These are phyloP conservation scores for Frankliniella fusca DNA, from an alignment of 2,888 invertebrate species.

Conservation along the genomic window DNA sequence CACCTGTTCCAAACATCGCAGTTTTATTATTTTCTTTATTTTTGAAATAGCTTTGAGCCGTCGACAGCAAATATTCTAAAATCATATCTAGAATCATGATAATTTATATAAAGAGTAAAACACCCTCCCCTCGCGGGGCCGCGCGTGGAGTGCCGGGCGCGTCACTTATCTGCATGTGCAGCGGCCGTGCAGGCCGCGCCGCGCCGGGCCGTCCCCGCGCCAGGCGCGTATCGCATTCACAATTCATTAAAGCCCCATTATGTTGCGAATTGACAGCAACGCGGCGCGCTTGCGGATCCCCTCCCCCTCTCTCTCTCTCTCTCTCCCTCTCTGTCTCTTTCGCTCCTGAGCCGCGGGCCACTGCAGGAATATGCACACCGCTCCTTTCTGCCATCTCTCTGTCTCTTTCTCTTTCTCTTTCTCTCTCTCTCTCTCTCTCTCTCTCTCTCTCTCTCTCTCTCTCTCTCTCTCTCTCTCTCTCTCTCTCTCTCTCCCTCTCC, in stretches of 20 bases:
- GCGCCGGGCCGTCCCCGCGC: neutral
- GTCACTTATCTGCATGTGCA: too few species aligned
- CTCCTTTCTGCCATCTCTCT: neutral
- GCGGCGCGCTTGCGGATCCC: neutral
- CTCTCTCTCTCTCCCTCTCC: neutral
- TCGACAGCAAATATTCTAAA: too few species aligned
- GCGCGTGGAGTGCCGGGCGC: too few species aligned
- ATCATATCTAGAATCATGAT: too few species aligned
- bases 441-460: neutral
- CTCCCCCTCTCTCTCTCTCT: neutral
- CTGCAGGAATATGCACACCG: too few species aligned
- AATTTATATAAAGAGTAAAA: too few species aligned
- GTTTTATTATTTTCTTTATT: too few species aligned
- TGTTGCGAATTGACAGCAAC: neutral
- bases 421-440: neutral
- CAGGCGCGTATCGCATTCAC: conserved; percentile 3
- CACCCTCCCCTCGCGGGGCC: too few species aligned
- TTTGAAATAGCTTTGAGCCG: too few species aligned
- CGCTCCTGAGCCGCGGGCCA: neutral
- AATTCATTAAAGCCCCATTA: conserved; percentile 23
- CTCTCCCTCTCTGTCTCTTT: neutral
- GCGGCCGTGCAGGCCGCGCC: neutral
- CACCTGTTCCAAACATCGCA: too few species aligned
- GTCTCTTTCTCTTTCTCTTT: neutral
- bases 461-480: neutral